Base-by-base conservation (phyloP, 2,113 vertebrate genomes). In the Toxotes jaculatrix region DNA sequence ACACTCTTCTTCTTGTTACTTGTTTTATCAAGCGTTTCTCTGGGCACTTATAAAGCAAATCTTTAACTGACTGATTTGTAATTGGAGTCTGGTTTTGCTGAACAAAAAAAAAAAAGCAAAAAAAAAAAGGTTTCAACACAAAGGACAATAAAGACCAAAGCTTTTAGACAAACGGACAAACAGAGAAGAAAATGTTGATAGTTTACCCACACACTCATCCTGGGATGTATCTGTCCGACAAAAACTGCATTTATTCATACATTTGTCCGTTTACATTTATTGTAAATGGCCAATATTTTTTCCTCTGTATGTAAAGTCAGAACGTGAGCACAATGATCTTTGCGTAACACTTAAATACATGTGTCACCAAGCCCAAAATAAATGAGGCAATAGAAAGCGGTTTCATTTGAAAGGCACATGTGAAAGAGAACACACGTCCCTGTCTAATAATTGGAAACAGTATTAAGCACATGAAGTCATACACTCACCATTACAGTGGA, bases 401-500 rank as follows among this genome's bases (percentile, higher is more conserved):
- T 31, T 13, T 3, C 5, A 9, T 19, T 14, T 40, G 40, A 64
- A 5, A 21, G 32, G 13, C 32, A 72, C 80, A 36, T 53, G 17
- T 47, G 49, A 31, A 36, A 32, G 43, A 38, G 2, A 68, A 19
- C 74, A 51, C 8, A 7, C 8, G n/a, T 43, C 17, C 5, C 51
- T n/a, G 32, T 60, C 8, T 31, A 1, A 64, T 69, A 7, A 27
- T 12, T 49, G 13, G 36, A 27, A 42, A 13, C 7, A 55, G 5
- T 10, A 62, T 16, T 3, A 12, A 38, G 4, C 42, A 45, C 7
- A 55, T 5, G 8, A 72, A 55, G 40, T 32, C 19, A 13, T 27
- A 53, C 8, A 71, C 94, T 91, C 90, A 94, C 95, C 94, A 93
- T 92, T 57, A 94, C 86, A 80, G 86, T 82, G 63, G 92, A 88